Conservation (phyloP, 2,888 invertebrate genomes). For the Lamproptera curius region DNA sequence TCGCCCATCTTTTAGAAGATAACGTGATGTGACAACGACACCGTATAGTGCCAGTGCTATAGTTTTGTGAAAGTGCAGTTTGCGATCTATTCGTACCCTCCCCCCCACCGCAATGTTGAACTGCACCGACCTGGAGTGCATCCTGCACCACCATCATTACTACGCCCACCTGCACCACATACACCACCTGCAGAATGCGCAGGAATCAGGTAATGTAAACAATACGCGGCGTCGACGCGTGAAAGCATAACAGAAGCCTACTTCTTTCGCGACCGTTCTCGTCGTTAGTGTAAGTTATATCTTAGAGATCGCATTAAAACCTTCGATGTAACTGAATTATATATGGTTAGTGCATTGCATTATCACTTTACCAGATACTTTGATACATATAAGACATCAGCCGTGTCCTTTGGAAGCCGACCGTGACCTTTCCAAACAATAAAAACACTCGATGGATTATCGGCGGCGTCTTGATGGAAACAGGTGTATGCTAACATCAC, state of each 20-base stretch:
- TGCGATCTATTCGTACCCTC: slow-evolving; percentile 52
- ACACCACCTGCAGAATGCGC: slow-evolving; percentile 82
- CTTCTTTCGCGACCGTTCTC: slow-evolving; percentile 36
- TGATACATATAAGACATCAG: no score
- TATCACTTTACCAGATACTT: no score
- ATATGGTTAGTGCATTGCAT: no score
- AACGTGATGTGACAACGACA: slow-evolving; percentile 75
- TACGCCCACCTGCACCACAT: slow-evolving; percentile 85
- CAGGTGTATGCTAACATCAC: slow-evolving; percentile 62
- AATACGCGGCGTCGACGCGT: slow-evolving; percentile 24
- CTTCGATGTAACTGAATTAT: no score
- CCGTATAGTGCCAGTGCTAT: slow-evolving; percentile 68
- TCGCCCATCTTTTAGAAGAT: slow-evolving; percentile 58
- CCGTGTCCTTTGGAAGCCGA: slow-evolving; percentile 27
- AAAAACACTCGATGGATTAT: slow-evolving; percentile 40
- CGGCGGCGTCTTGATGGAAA: slow-evolving; percentile 42
- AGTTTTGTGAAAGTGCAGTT: slow-evolving; percentile 75
- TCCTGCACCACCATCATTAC: slow-evolving; percentile 86
- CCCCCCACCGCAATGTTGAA: slow-evolving; percentile 82
- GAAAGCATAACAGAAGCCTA: background rate
- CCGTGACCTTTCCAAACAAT: slow-evolving; percentile 62
- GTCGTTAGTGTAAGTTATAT: no score
- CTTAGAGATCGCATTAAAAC: no score
- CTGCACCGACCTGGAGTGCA: slow-evolving; percentile 88
- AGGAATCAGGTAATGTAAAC: slow-evolving; percentile 76